phyloP scores from a whole-genome alignment of 2,113 vertebrate species.

The Neotoma lepida region DNA sequence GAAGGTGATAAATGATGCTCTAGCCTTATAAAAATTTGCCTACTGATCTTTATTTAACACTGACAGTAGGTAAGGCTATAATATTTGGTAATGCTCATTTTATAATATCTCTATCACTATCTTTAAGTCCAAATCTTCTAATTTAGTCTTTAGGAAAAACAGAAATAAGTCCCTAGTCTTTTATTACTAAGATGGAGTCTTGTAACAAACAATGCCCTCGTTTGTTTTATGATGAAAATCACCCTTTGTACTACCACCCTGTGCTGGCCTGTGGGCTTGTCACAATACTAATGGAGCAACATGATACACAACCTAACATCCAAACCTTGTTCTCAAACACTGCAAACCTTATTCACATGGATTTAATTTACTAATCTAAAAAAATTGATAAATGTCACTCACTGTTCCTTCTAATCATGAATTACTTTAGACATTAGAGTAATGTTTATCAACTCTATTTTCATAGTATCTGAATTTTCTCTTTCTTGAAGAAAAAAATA shows the following conservation, averaged over 20 bases:
- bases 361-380: constrained; percentile 26
- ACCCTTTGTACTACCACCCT: background rate
- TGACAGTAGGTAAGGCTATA: background rate
- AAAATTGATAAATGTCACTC: constrained; percentile 15
- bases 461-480: background rate
- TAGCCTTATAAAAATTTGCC: constrained; percentile 20
- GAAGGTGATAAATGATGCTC: background rate
- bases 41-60: background rate
- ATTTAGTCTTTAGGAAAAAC: background rate
- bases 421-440: background rate
- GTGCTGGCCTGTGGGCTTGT: background rate
- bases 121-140: constrained; percentile 15
- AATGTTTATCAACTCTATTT: constrained; percentile 29
- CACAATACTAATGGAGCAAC: background rate
- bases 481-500: constrained; percentile 13
- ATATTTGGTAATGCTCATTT: background rate
- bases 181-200: background rate
- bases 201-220: background rate
- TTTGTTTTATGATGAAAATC: constrained; percentile 20
- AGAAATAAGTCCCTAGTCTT: constrained; percentile 32
- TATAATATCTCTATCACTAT: background rate
- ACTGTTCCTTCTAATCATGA: background rate
- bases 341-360: background rate
- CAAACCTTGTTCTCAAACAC: background rate
- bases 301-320: background rate